phyloP scores from a whole-genome alignment of 1,140 invertebrate species.

The Chrysopa pallens region DNA sequence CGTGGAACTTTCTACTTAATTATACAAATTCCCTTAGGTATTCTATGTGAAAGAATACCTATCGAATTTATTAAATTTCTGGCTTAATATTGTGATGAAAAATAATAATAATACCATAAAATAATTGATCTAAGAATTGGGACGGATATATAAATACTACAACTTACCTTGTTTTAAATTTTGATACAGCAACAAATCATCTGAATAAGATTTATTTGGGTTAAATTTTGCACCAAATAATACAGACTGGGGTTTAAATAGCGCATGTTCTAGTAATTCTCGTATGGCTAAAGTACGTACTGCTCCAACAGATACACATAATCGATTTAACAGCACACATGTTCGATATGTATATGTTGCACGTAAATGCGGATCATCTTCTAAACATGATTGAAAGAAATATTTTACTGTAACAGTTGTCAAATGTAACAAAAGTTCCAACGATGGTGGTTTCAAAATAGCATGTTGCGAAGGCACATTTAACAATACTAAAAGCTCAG shows the following conservation, averaged over 20 bases:
- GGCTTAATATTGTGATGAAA: too few species aligned
- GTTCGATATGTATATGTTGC: conserved; percentile 26
- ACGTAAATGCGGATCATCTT: conserved; percentile 32
- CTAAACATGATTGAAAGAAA: conserved; percentile 52
- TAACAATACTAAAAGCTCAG: conserved; percentile 24
- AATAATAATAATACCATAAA: too few species aligned
- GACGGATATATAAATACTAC: too few species aligned
- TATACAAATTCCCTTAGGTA: too few species aligned
- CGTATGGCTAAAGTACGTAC: conserved; percentile 47
- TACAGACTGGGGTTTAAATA: conserved; percentile 37
- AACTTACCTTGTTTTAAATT: not conserved
- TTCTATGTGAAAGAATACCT: too few species aligned
- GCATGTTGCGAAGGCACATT: conserved; percentile 17
- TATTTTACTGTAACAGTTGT: conserved; percentile 51
- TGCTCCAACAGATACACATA: conserved; percentile 42
- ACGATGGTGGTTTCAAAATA: conserved; percentile 18
- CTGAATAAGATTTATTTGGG: conserved; percentile 17
- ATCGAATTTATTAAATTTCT: too few species aligned
- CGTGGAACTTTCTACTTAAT: too few species aligned
- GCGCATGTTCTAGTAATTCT: conserved; percentile 48
- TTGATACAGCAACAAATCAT: conserved; percentile 14
- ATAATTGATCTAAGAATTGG: too few species aligned
- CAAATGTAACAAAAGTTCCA: conserved; percentile 36
- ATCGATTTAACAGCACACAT: conserved; percentile 35
- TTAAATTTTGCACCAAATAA: conserved; percentile 45